Percentiles rank a stretch among this genome's conserved stretches.
Evolutionary conservation across 1,140 invertebrate species (phyloP).

Genomic region (Panagrolaimus sp.): DNA sequence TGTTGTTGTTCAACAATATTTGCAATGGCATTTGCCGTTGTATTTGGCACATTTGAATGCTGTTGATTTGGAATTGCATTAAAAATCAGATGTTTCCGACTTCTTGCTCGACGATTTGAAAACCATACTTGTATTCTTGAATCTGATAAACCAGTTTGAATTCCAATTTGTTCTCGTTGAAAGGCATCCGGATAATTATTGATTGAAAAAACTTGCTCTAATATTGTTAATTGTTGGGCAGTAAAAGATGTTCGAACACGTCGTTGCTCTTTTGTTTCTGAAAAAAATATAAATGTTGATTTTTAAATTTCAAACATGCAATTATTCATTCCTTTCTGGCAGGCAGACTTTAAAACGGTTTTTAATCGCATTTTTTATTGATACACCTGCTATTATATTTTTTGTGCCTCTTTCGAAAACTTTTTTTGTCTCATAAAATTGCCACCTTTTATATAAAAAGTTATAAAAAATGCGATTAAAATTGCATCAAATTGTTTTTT

Average conservation of each 20-base stretch:
- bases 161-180: conserved; percentile 41
- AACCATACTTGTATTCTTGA: conserved; percentile 58
- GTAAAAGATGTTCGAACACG: conserved; percentile 97
- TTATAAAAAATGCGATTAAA: not conserved
- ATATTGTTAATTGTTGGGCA: conserved; percentile 93
- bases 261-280: conserved; percentile 63
- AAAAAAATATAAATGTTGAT: too few relatives aligned
- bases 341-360: not conserved
- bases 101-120: conserved; percentile 52
- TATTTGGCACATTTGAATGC: too few relatives aligned
- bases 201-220: conserved; percentile 72
- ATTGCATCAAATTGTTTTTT: conserved; percentile 11
- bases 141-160: conserved; percentile 44
- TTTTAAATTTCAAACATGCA: too few relatives aligned
- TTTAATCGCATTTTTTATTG: not conserved
- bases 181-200: conserved; percentile 60
- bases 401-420: not conserved
- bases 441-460: not conserved
- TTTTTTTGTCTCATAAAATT: not conserved
- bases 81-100: conserved; percentile 34
- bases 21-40: too few relatives aligned
- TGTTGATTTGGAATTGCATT: not conserved
- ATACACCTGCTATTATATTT: conserved; percentile 15
- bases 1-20: too few relatives aligned
- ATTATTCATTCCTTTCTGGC: conserved; percentile 1